Conservation (phyloP, 2,113 vertebrate species). For the Alectura lathami region DNA sequence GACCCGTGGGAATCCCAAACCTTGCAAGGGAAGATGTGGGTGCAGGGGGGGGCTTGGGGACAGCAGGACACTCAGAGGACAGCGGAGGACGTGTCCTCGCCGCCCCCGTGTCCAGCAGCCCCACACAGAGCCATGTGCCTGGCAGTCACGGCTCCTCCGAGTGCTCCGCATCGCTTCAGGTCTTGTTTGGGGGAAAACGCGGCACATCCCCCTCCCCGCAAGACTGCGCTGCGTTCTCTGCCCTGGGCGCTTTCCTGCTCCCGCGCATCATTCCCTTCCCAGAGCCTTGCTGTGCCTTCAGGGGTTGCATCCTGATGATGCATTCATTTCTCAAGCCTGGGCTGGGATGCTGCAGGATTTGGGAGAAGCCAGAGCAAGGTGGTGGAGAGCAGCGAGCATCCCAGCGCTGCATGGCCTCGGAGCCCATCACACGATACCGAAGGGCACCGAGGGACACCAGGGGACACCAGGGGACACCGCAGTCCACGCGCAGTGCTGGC, state of each 20-base stretch:
- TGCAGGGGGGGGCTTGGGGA: rapidly evolving
- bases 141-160: not conserved
- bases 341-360: not conserved
- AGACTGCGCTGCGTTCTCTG: rapidly evolving
- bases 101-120: not conserved
- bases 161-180: not conserved
- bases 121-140: too few relatives aligned
- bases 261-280: rapidly evolving
- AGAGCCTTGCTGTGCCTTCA: not conserved
- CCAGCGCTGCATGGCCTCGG: not conserved
- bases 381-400: not conserved
- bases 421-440: not conserved
- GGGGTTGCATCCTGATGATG: not conserved
- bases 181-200: not conserved
- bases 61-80: not conserved
- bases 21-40: not conserved
- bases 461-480: rapidly evolving
- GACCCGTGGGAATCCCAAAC: not conserved
- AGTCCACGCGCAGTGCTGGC: rapidly evolving
- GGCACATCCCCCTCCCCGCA: not conserved
- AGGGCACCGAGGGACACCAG: not conserved
- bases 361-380: not conserved
- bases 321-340: not conserved
- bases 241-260: not conserved
- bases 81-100: rapidly evolving